phyloP scores from a whole-genome alignment of 1,140 invertebrate species.

The Augochlora pura region DNA sequence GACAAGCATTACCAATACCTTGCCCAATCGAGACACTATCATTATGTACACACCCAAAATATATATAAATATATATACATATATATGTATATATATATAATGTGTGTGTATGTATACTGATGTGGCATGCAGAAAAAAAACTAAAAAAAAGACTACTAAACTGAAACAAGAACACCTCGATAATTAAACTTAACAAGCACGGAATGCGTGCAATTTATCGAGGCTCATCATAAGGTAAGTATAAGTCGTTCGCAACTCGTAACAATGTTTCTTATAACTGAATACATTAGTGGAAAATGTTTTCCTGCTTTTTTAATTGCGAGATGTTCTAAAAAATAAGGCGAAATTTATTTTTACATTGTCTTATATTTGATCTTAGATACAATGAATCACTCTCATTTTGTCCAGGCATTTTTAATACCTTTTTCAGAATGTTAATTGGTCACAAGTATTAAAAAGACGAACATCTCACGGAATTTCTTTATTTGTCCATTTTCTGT shows the following conservation, averaged over 20 bases:
- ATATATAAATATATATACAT: background rate
- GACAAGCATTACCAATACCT: constrained; percentile 54
- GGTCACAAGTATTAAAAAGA: background rate
- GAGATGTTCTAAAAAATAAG: constrained; percentile 10
- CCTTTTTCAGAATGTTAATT: too few species aligned
- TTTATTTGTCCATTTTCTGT: constrained; percentile 21
- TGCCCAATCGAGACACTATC: constrained; percentile 53
- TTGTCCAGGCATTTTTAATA: too few species aligned
- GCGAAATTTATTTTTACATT: constrained; percentile 10
- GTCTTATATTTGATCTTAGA: too few species aligned
- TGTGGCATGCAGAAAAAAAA: constrained; percentile 61
- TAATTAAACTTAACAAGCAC: constrained; percentile 52
- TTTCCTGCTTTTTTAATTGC: constrained; percentile 17
- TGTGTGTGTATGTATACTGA: constrained; percentile 45
- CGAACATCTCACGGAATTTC: background rate
- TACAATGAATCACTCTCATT: too few species aligned
- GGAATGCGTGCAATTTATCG: constrained; percentile 52
- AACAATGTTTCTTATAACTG: constrained; percentile 47
- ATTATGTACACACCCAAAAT: too few species aligned
- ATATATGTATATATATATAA: constrained; percentile 30
- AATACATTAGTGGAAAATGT: background rate
- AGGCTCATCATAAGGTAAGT: constrained; percentile 72
- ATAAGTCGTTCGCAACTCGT: constrained; percentile 74
- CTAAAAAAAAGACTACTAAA: constrained; percentile 45
- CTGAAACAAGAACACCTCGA: constrained; percentile 58